Evolutionary conservation across 53 echinoderm and acorn worm genomes (phyloP).

Genomic region (Echinometra lucunter): DNA sequence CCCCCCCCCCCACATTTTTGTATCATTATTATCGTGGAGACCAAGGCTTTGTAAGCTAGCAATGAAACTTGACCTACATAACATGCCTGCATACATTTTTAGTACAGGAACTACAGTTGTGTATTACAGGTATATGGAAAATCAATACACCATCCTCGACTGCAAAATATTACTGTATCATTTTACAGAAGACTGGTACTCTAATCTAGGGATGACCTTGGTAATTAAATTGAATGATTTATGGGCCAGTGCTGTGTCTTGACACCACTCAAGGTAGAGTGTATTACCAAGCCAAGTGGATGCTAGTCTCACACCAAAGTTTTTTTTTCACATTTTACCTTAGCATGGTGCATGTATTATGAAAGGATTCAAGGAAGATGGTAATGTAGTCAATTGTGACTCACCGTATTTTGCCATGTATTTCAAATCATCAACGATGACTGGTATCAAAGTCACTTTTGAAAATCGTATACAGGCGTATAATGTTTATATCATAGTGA

Average conservation of each 20-base stretch:
- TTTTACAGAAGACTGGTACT: conserved; percentile 39
- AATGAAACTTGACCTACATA: neutral
- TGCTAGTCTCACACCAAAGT: neutral
- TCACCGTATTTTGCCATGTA: no score
- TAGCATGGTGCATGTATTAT: no score
- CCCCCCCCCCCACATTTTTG: no score
- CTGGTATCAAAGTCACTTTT: no score
- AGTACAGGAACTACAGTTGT: neutral
- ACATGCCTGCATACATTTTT: no score
- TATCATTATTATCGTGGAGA: no score
- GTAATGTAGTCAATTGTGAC: no score
- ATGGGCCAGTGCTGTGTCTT: neutral
- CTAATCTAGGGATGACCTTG: conserved; percentile 31
- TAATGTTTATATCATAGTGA: no score
- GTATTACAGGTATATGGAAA: neutral
- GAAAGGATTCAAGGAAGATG: no score
- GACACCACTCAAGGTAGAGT: conserved; percentile 44
- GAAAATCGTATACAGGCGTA: no score
- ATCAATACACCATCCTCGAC: conserved; percentile 26
- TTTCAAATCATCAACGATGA: no score
- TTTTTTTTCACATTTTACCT: neutral
- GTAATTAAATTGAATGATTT: conserved; percentile 45
- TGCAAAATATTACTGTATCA: conserved; percentile 24
- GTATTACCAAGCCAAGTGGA: no score
- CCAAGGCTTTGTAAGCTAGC: neutral